Evolutionary conservation across 2,888 invertebrate genomes (phyloP), one percentile per base, ranked within the genome.

Genomic region (Charanyca ferruginea): DNA sequence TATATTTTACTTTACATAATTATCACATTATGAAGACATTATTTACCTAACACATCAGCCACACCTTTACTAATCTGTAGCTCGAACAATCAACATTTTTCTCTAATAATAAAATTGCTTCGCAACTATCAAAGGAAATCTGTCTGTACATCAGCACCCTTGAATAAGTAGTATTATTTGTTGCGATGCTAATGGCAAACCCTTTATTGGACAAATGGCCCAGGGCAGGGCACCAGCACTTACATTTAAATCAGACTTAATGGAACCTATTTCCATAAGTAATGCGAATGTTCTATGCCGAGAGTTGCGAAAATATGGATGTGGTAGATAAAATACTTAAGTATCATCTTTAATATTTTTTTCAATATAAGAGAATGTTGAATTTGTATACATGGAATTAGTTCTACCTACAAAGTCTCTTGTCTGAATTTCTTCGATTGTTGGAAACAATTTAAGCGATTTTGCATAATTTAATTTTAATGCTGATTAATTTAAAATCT

Each of bases 161-260:
- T 64, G 41, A 64, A 48, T 55, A 48, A 49, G 20, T 71, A 41
- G 51, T 68, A 84, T 83, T 84, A 86, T 84, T 86, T 85, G 84
- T 83, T 72, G 83, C 71, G 53, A 62, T 75, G 74, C 82, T 89
- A 86, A 90, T 87, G 87, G 80, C 63, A 38, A 61, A 66, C 78
- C 80, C 84, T 88, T 90, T 90, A 91, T 90, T 90, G 90, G 85
- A 91, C 90, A 92, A 93, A 94, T 93, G 91, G 89, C 90, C 83
- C 66, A 58, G 80, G 87, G 86, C 86, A 84, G 88, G 83, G 83
- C 83, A 89, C 88, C 91, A 91, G 86, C 88, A 85, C 90, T 92
- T 90, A 93, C 92, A 94, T 94, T 94, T 94, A 94, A 94, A 94
- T 95, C 92, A 92, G 87, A 82, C 90, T 86, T 94, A 94, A 93